These are phyloP conservation scores for Oriolus oriolus DNA, from an alignment of 2,113 vertebrate species.

Conservation along the genomic window DNA sequence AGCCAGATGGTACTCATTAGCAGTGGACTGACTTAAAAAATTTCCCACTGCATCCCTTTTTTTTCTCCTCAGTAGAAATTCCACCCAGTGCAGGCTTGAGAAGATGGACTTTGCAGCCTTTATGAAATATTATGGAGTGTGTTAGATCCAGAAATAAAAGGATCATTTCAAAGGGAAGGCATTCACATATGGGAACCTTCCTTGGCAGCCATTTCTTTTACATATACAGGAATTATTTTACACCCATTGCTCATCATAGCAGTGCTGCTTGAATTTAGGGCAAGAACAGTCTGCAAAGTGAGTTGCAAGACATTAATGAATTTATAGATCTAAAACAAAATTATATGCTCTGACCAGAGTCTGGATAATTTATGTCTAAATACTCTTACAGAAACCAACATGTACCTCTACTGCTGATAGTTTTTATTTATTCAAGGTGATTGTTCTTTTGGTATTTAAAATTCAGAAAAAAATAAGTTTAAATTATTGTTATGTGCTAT, in stretches of 20 bases:
- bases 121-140: neutral
- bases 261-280: neutral
- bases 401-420: neutral
- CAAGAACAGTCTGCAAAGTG: neutral
- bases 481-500: neutral
- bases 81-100: neutral
- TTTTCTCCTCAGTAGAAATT: neutral
- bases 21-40: neutral
- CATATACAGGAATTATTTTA: neutral
- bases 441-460: neutral
- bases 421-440: neutral
- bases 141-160: neutral
- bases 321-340: neutral
- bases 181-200: neutral
- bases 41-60: neutral
- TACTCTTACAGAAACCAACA: neutral
- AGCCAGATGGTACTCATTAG: neutral
- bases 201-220: neutral
- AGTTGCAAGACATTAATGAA: neutral
- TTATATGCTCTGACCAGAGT: neutral
- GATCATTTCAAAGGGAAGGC: neutral
- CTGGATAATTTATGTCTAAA: neutral
- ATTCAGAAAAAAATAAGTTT: neutral
- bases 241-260: neutral
- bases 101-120: neutral